Percentiles rank a stretch among this genome's conserved stretches.
phyloP scores from a whole-genome alignment of 1,140 invertebrate genomes.

The Meloidogyne floridensis region DNA sequence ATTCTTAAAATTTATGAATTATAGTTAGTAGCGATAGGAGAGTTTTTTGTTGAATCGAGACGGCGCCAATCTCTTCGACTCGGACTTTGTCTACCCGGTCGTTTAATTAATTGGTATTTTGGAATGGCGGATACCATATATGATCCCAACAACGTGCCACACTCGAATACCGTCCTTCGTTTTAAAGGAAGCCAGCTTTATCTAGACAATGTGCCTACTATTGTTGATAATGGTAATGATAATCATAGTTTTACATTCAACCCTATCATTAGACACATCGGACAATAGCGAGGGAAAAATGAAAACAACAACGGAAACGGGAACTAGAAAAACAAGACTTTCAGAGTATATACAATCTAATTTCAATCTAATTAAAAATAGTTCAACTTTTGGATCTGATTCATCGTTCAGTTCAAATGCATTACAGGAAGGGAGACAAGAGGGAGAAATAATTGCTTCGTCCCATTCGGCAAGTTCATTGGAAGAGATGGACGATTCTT shows the following conservation, averaged over 20 bases:
- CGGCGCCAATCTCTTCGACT: slow-evolving; percentile 32
- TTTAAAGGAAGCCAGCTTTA: slow-evolving; percentile 24
- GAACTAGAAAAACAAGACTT: not conserved
- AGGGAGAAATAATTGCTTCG: not conserved
- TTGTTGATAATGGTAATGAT: slow-evolving; percentile 10
- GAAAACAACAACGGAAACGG: not conserved
- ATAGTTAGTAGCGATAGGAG: slow-evolving; percentile 46
- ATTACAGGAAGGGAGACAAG: not conserved
- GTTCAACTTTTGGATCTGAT: not conserved
- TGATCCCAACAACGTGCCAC: not conserved
- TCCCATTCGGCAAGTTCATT: not conserved
- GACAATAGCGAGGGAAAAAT: not conserved
- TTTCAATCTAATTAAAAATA: not conserved
- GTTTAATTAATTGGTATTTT: slow-evolving; percentile 28
- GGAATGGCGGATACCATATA: not conserved
- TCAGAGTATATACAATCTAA: not conserved
- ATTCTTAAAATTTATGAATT: slow-evolving; percentile 15
- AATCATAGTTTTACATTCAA: not conserved
- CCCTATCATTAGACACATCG: not conserved
- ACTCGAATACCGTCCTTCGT: not conserved
- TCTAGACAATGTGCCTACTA: slow-evolving; percentile 12
- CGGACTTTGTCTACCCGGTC: slow-evolving; percentile 27
- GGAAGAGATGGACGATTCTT: slow-evolving; percentile 24
- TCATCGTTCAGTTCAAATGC: not conserved
- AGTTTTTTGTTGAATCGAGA: slow-evolving; percentile 45